These are phyloP conservation scores for Bombus balteatus DNA, from an alignment of 1,140 invertebrate genomes.

Conservation along the genomic window DNA sequence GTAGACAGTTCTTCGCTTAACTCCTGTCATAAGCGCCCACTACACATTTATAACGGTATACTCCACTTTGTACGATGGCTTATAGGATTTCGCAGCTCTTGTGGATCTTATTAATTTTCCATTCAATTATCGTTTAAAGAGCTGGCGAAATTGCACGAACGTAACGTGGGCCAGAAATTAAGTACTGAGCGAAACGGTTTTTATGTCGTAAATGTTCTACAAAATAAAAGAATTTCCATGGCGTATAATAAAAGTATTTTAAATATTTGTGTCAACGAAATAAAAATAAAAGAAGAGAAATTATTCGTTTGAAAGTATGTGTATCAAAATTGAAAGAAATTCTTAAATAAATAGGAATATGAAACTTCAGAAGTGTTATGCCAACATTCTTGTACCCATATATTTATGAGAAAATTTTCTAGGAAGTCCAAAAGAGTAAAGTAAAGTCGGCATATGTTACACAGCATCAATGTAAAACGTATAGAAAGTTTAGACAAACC, in stretches of 20 bases:
- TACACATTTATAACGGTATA: constrained; percentile 31
- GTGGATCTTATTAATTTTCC: constrained; percentile 78
- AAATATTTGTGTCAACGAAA: neutral
- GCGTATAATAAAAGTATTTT: neutral
- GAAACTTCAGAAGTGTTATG: neutral
- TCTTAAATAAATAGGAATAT: neutral
- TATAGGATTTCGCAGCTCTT: constrained; percentile 73
- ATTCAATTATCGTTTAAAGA: constrained; percentile 78
- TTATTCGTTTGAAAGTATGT: neutral
- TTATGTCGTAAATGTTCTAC: neutral
- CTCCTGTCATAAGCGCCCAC: constrained; percentile 22
- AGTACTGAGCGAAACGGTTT: neutral
- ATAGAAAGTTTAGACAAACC: constrained; percentile 33
- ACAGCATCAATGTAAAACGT: constrained; percentile 41
- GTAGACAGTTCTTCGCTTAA: constrained; percentile 38
- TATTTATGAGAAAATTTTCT: neutral
- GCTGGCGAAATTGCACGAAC: constrained; percentile 65
- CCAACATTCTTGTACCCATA: neutral
- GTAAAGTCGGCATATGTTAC: constrained; percentile 13
- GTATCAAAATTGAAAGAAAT: neutral
- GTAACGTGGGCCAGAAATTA: neutral
- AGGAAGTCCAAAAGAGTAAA: neutral
- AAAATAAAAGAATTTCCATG: neutral
- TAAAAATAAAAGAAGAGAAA: neutral
- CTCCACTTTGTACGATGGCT: constrained; percentile 65